Conservation (phyloP, 2,888 invertebrate genomes). For the Erannis defoliaria region DNA sequence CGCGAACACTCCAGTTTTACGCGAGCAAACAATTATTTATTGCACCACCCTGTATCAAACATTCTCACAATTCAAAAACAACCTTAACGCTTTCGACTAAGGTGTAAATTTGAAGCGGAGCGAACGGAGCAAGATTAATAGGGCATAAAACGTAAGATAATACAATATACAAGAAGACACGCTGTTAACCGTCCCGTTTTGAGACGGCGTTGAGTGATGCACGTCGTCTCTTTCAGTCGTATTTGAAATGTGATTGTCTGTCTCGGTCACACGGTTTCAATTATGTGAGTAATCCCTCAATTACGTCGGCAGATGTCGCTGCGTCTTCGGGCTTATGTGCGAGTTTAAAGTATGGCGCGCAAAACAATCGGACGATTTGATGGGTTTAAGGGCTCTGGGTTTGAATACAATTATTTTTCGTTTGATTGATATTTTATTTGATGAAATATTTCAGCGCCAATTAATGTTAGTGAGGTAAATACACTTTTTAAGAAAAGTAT, state of each 20-base stretch:
- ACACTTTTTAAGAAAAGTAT: background rate
- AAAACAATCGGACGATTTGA: constrained; percentile 78
- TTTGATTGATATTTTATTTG: constrained; percentile 56
- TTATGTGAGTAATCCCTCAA: constrained; percentile 90
- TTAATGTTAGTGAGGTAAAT: background rate
- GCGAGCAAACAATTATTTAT: constrained; percentile 85
- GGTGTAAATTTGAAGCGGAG: constrained; percentile 52
- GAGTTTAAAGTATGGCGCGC: constrained; percentile 84
- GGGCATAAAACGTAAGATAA: constrained; percentile 86
- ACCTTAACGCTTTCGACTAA: constrained; percentile 54
- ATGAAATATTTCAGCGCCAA: constrained; percentile 24
- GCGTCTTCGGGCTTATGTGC: constrained; percentile 85
- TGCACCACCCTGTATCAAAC: constrained; percentile 69
- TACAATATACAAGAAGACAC: constrained; percentile 89
- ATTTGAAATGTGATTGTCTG: constrained; percentile 49
- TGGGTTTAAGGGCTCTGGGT: constrained; percentile 58
- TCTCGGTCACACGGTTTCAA: constrained; percentile 85
- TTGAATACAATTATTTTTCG: constrained; percentile 61
- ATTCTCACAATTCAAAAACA: constrained; percentile 50
- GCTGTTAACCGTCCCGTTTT: constrained; percentile 87
- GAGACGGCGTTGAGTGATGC: constrained; percentile 69
- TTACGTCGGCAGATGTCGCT: constrained; percentile 88
- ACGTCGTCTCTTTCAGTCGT: constrained; percentile 67
- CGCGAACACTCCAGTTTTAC: constrained; percentile 81
- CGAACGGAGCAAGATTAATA: constrained; percentile 81